Base-by-base conservation (phyloP, 2,888 invertebrate species). In the Quadroppia sp. region DNA sequence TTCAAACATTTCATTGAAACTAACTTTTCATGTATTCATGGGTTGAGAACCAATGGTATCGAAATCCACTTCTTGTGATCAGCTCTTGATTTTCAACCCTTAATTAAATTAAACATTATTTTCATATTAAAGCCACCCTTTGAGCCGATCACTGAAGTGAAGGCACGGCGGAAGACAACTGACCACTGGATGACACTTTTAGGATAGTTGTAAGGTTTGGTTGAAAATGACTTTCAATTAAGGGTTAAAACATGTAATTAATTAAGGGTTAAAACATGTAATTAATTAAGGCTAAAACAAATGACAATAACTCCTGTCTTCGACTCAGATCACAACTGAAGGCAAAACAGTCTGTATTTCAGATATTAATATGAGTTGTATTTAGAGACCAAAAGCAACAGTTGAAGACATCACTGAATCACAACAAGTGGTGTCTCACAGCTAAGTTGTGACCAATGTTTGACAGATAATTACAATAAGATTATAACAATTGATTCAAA, bases 101-200 rank as follows among this genome's bases (percentile, higher is more conserved):
- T 36, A 9, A 9, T 36, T 36, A 7, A 36, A 36, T 36, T 36
- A 36, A 48, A 9, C 17, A 48, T 48, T 48, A 20, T 48, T 48
- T 48, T 48, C 7, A 48, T 48, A 4, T 3, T 9, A 36, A 36
- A 7, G 9, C 36, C 36, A n/a, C 36, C 36, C 9, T 36, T 7
- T 7, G 36, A 48, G 48, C 3, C 48, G 3, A 48, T 48, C 6
- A 53, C 28, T 56, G 40, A 64, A 48, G 20, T 32, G 25, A 36
- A 53, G 40, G 50, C 59, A 67, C 72, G 40, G 64, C 71, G 64
- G 61, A 75, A 25, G 61, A 40, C n/a, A 71, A 70, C 36, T 72
- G 36, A 45, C 50, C 69, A 69, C 40, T 71, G 11, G 56, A 36
- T 36, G 64, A 71, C 61, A 4, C 13, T 13, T 61, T 67, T 20